Evolutionary conservation across 2,113 vertebrate genomes (phyloP).

Genomic region (Saccopteryx leptura): DNA sequence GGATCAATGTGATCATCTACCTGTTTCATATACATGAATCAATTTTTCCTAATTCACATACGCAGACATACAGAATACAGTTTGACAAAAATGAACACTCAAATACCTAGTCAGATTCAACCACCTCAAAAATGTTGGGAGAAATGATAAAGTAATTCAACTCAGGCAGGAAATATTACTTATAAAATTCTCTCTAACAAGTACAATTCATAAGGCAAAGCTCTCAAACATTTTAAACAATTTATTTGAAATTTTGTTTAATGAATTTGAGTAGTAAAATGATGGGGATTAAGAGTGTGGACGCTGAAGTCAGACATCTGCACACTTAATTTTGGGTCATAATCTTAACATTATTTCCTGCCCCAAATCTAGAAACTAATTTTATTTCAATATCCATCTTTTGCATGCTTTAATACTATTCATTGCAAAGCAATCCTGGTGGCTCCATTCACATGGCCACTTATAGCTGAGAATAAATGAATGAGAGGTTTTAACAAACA

Average conservation of each 20-base stretch:
- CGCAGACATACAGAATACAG: background rate
- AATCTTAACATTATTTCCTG: background rate
- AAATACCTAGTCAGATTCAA: background rate
- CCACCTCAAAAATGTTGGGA: background rate
- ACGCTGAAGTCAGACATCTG: background rate
- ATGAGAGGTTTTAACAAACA: background rate
- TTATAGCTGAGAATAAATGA: accelerated
- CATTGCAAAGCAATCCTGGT: accelerated
- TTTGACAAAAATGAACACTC: background rate
- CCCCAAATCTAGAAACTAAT: background rate
- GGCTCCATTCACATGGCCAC: too few relatives aligned
- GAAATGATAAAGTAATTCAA: background rate
- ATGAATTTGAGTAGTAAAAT: background rate
- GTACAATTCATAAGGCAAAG: background rate
- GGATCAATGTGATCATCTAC: background rate
- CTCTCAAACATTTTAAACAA: background rate
- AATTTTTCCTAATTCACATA: background rate
- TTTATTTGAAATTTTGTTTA: background rate
- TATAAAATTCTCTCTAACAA: background rate
- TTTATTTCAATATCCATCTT: background rate
- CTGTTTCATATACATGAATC: background rate
- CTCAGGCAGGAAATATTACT: background rate
- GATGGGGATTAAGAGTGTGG: too few relatives aligned
- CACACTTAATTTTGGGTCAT: background rate
- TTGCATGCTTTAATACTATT: background rate